These are phyloP conservation scores for Alauda arvensis DNA, from an alignment of 2,797 vertebrate genomes.

Conservation along the genomic window DNA sequence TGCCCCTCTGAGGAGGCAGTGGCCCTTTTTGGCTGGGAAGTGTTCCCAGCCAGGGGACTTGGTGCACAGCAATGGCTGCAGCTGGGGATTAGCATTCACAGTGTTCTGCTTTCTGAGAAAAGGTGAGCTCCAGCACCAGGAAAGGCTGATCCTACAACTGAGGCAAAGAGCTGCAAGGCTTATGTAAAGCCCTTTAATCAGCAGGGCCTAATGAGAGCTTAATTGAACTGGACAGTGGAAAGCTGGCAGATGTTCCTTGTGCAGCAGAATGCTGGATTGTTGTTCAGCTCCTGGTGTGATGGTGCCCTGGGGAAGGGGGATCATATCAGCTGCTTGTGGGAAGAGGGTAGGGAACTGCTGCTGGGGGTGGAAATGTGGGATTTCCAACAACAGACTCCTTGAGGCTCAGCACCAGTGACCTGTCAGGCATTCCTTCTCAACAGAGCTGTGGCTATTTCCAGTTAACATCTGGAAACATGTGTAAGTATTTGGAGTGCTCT, in stretches of 20 bases:
- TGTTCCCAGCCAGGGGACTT: not conserved
- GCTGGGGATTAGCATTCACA: not conserved
- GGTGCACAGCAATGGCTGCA: not conserved
- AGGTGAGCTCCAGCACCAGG: not conserved
- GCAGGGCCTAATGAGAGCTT: not conserved
- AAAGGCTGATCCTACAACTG: not conserved
- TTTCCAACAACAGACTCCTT: not conserved
- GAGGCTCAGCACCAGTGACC: not conserved
- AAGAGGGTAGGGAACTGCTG: not conserved
- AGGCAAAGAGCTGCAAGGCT: not conserved
- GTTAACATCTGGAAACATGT: not conserved
- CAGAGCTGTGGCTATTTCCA: not conserved
- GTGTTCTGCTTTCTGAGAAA: not conserved
- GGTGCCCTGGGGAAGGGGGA: not conserved
- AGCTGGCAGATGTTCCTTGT: not conserved
- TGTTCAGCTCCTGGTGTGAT: not conserved
- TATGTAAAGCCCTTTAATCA: constrained; percentile 25
- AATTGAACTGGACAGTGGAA: not conserved
- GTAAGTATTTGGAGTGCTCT: accelerated
- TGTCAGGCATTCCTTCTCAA: not conserved
- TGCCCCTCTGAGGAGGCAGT: not conserved
- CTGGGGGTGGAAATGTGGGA: not conserved
- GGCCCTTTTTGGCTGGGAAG: not conserved
- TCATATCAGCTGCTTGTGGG: not conserved
- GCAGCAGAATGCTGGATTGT: not conserved